Conservation (phyloP, 2,797 vertebrate genomes). For the Linurgus olivaceus region DNA sequence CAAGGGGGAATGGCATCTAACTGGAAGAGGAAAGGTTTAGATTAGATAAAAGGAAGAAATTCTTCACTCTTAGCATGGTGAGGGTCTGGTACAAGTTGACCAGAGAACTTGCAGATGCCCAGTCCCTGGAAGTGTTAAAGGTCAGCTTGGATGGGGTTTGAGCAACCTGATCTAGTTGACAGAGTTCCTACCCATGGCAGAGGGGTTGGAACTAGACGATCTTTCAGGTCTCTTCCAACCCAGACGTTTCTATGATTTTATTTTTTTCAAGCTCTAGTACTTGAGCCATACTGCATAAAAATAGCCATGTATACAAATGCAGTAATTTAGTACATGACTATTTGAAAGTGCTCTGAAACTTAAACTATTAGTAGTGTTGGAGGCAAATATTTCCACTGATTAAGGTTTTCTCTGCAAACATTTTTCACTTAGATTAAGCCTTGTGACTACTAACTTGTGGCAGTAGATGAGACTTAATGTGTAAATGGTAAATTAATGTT, state of each 20-base stretch:
- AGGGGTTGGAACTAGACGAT: rapidly evolving
- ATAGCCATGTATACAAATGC: background rate
- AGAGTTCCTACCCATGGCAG: background rate
- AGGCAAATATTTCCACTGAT: background rate
- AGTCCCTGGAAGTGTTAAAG: background rate
- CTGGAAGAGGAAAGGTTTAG: background rate
- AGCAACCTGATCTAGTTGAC: background rate
- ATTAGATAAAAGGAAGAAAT: background rate
- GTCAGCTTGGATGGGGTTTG: background rate
- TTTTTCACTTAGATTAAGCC: background rate
- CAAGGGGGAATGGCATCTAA: background rate
- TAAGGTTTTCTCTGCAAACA: background rate
- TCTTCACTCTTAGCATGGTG: background rate
- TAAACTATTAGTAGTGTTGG: background rate
- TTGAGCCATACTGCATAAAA: background rate
- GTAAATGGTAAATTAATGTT: background rate
- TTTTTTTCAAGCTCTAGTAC: background rate
- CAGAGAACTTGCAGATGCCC: background rate
- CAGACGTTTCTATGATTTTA: background rate
- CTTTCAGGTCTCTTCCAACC: background rate
- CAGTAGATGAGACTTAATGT: background rate
- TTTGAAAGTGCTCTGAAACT: background rate
- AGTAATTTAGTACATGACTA: background rate
- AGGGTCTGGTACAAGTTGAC: background rate
- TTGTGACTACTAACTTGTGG: background rate